Evolutionary conservation across 1,140 invertebrate genomes (phyloP).

Genomic region (Lasaia peninsularis): DNA sequence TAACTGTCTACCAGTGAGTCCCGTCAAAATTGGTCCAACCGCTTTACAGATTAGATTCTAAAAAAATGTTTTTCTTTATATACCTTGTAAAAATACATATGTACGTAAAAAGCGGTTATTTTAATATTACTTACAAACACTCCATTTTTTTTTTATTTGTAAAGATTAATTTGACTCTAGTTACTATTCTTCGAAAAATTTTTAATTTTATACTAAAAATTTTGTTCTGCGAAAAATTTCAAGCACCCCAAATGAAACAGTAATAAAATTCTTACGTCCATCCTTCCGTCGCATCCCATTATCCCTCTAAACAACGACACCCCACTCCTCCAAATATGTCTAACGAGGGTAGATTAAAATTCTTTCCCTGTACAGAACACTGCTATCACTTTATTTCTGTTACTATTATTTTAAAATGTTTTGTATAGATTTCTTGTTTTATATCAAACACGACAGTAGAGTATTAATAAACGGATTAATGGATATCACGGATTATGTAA

Average conservation of each 20-base stretch:
- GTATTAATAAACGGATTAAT: not conserved
- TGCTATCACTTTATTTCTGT: not conserved
- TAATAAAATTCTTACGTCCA: conserved; percentile 33
- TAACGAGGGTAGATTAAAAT: conserved; percentile 61
- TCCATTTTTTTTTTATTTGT: too few species aligned
- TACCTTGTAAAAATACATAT: too few species aligned
- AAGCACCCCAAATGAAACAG: conserved; percentile 23
- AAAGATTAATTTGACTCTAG: too few species aligned
- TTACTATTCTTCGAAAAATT: not conserved
- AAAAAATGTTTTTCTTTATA: too few species aligned
- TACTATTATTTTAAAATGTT: not conserved
- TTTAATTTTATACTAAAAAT: conserved; percentile 1
- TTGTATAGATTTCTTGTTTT: not conserved
- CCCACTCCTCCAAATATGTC: conserved; percentile 32
- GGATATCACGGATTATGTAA: too few species aligned
- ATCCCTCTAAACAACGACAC: conserved; percentile 33
- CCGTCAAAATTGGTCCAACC: too few species aligned
- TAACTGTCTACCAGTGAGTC: too few species aligned
- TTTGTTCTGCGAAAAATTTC: conserved; percentile 18
- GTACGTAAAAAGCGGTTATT: too few species aligned
- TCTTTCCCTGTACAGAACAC: conserved; percentile 36
- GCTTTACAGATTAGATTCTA: too few species aligned
- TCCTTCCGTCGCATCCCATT: conserved; percentile 21
- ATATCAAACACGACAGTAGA: not conserved
- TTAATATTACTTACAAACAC: too few species aligned